phyloP scores from a whole-genome alignment of 1,140 invertebrate species.

The Diplogasteroides magnus region DNA sequence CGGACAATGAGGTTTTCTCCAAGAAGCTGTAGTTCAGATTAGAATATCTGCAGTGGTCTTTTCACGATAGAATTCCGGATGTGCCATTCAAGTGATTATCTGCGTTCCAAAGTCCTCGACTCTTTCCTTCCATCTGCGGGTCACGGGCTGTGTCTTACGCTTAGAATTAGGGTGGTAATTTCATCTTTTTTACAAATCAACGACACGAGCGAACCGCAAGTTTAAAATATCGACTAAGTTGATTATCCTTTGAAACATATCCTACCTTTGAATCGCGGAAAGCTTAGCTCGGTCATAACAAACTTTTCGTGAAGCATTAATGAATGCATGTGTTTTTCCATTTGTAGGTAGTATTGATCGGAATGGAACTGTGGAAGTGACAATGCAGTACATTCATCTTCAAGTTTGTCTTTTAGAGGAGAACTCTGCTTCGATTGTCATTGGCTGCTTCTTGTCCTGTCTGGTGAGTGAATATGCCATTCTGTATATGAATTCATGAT shows the following conservation, averaged over 20 bases:
- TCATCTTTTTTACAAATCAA: no score
- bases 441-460: conserved; percentile 10
- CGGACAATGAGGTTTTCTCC: conserved; percentile 42
- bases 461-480: no score
- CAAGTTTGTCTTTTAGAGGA: conserved; percentile 27
- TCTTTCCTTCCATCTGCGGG: conserved; percentile 40
- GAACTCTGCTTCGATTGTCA: conserved; percentile 12
- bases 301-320: neutral
- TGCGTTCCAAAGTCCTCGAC: conserved; percentile 35
- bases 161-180: conserved; percentile 20
- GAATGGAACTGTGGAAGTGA: neutral
- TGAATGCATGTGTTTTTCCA: neutral
- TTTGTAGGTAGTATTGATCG: neutral
- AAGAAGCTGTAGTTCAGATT: no score
- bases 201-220: no score
- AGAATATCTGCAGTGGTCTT: conserved; percentile 43
- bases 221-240: neutral
- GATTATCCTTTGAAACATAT: neutral
- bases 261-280: no score
- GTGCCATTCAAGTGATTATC: conserved; percentile 26
- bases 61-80: neutral
- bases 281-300: no score
- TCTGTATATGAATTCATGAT: no score
- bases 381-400: neutral
- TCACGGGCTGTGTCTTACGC: conserved; percentile 36